phyloP scores from a whole-genome alignment of 2,797 vertebrate genomes.

The Ctenosaura bakeri region DNA sequence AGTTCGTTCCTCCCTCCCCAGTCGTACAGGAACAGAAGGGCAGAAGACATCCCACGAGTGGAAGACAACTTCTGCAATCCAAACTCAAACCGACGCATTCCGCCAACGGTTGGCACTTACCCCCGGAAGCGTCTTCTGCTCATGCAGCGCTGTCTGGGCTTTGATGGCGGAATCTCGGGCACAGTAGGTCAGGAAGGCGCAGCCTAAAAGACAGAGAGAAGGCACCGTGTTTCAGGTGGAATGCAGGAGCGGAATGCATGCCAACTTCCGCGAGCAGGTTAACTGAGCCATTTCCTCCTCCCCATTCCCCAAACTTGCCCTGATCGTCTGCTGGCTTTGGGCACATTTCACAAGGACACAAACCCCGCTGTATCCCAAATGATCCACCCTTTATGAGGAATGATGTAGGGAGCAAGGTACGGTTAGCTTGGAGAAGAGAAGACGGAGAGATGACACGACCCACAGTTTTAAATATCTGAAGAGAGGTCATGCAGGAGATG shows the following conservation, averaged over 20 bases:
- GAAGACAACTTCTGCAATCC: not conserved
- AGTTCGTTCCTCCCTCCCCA: no score
- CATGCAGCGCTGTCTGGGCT: conserved; percentile 97
- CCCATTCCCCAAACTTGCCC: not conserved
- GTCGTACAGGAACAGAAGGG: not conserved
- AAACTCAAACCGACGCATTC: not conserved
- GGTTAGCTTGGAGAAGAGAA: no score
- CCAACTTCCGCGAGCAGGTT: no score
- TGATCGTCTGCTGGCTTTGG: not conserved
- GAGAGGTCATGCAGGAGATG: no score
- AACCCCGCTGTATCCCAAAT: not conserved
- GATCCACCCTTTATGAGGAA: no score
- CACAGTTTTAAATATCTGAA: no score
- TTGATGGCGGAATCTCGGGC: conserved; percentile 98
- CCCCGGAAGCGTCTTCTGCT: conserved; percentile 98
- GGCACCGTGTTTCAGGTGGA: not conserved
- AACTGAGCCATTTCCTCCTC: no score
- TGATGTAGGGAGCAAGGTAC: no score
- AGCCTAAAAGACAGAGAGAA: conserved; percentile 84
- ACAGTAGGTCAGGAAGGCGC: conserved; percentile 98
- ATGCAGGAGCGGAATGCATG: not conserved
- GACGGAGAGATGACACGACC: no score
- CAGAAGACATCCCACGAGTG: not conserved
- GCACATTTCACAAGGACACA: no score
- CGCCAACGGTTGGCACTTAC: conserved; percentile 81